phyloP scores from a whole-genome alignment of 2,797 vertebrate species.

The Lagocephalus sceleratus region DNA sequence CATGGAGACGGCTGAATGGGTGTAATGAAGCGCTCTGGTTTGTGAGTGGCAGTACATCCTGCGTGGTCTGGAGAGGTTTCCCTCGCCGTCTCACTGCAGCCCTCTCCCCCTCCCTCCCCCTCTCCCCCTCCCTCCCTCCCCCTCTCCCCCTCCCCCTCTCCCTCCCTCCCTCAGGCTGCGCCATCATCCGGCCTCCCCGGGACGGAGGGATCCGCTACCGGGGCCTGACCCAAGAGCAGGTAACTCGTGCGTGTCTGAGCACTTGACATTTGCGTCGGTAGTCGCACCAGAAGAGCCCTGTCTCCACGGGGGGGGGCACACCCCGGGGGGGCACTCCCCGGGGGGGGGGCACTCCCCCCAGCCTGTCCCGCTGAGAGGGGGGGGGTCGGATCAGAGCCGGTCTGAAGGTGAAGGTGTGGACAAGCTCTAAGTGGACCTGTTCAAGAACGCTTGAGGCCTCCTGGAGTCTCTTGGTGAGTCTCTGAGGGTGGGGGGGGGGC shows the following conservation, averaged over 20 bases:
- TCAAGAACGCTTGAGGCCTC: no score
- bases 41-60: constrained; percentile 24
- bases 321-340: no score
- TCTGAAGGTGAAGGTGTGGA: no score
- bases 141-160: constrained; percentile 14
- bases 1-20: constrained; percentile 42
- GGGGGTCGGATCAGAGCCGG: no score
- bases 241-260: constrained; percentile 25
- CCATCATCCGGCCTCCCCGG: constrained; percentile 89
- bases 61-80: constrained; percentile 24
- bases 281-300: no score
- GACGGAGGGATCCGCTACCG: constrained; percentile 92
- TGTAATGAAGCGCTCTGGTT: constrained; percentile 42
- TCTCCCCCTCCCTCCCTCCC: constrained; percentile 15
- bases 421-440: no score
- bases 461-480: no score
- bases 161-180: constrained; percentile 76
- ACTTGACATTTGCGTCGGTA: background rate
- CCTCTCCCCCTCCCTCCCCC: constrained; percentile 8
- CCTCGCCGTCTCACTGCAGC: no score
- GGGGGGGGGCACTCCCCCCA: no score
- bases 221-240: constrained; percentile 89
- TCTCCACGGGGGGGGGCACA: no score
- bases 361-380: no score
- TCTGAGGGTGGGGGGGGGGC: no score